phyloP scores from a whole-genome alignment of 2,797 vertebrate species.

The Etheostoma perlongum region DNA sequence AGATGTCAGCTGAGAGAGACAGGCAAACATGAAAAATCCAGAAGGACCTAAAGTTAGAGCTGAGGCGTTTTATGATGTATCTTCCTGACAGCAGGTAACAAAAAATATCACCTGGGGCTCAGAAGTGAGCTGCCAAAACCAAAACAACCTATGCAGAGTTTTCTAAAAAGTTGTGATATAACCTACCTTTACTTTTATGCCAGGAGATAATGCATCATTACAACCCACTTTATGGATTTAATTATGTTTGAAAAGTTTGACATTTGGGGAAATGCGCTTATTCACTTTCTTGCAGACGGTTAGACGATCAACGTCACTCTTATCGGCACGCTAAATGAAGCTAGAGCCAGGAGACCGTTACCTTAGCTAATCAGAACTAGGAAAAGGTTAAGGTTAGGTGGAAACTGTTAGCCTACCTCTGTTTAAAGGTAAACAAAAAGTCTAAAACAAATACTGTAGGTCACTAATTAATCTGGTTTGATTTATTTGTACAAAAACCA shows the following conservation, averaged over 20 bases:
- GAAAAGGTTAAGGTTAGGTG: no score
- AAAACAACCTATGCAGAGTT: constrained; percentile 54
- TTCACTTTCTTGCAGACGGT: neutral
- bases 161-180: constrained; percentile 4
- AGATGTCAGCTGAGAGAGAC: constrained; percentile 84
- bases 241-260: neutral
- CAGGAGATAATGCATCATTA: neutral
- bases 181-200: neutral
- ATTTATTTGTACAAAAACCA: no score
- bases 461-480: no score
- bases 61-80: constrained; percentile 74
- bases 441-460: no score
- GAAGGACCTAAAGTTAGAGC: constrained; percentile 79
- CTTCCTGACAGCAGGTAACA: constrained; percentile 79
- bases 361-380: no score
- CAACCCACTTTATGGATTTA: neutral
- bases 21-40: constrained; percentile 86
- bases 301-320: neutral
- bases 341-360: neutral
- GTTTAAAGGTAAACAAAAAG: no score
- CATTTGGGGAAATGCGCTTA: neutral
- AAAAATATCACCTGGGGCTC: constrained; percentile 77
- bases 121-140: constrained; percentile 62
- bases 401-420: no score
- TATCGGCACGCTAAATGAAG: neutral